Conservation (phyloP, 1,140 invertebrate genomes). For the Pinna nobilis region DNA sequence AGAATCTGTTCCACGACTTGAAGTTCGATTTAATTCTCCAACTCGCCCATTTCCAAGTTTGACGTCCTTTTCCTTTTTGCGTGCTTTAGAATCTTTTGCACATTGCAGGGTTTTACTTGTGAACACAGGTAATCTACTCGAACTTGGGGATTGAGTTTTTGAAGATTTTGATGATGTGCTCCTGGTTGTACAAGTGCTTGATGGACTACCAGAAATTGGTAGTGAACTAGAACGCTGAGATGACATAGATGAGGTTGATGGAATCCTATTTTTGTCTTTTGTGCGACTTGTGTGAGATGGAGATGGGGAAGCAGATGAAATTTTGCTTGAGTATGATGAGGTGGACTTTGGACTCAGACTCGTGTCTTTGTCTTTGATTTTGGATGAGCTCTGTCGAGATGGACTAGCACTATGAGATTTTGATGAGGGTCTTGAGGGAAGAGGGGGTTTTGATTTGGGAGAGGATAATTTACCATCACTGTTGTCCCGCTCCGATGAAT, state of each 20-base stretch:
- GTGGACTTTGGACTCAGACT: slow-evolving; percentile 12
- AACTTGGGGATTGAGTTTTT: slow-evolving; percentile 48
- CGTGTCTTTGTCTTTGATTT: slow-evolving; percentile 9
- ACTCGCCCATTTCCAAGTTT: slow-evolving; percentile 49
- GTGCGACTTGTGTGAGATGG: background rate
- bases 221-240: slow-evolving; percentile 8
- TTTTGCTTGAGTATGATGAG: slow-evolving; percentile 7
- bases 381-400: slow-evolving; percentile 45
- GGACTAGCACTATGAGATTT: slow-evolving; percentile 39
- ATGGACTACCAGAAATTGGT: slow-evolving; percentile 11
- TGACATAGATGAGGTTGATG: slow-evolving; percentile 21
- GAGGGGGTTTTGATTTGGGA: slow-evolving; percentile 51
- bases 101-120: slow-evolving; percentile 48
- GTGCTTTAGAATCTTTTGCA: slow-evolving; percentile 52
- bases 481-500: slow-evolving; percentile 20
- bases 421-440: slow-evolving; percentile 50
- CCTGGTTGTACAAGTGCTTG: slow-evolving; percentile 5
- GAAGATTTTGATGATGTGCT: slow-evolving; percentile 32
- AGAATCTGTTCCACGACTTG: slow-evolving; percentile 58
- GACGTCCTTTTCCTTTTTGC: slow-evolving; percentile 59
- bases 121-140: slow-evolving; percentile 60
- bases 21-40: slow-evolving; percentile 43
- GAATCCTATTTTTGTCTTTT: slow-evolving; percentile 13
- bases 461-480: slow-evolving; percentile 11
- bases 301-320: slow-evolving; percentile 29